phyloP scores from a whole-genome alignment of 1,140 invertebrate species.

The Trachymyrmex septentrionalis region DNA sequence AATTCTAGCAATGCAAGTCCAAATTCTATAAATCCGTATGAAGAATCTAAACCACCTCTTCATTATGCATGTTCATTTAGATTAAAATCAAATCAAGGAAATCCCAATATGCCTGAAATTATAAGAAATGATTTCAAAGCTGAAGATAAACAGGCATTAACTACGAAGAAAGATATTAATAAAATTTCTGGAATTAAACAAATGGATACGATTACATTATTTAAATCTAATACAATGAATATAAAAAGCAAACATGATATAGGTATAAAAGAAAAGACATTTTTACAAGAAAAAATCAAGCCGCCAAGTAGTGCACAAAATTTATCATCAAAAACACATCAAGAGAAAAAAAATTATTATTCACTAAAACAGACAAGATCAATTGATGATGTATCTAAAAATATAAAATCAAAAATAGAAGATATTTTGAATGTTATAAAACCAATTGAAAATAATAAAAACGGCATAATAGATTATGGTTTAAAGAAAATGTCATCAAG shows the following conservation, averaged over 20 bases:
- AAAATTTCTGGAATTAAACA: not conserved
- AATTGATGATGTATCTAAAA: not conserved
- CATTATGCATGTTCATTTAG: not conserved
- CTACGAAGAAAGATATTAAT: not conserved
- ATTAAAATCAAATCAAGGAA: constrained; percentile 21
- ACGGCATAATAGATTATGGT: constrained; percentile 75
- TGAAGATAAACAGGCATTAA: not conserved
- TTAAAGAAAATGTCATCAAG: constrained; percentile 67
- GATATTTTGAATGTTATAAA: constrained; percentile 62
- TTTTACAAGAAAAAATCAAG: not conserved
- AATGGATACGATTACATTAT: constrained; percentile 4
- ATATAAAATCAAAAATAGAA: constrained; percentile 31
- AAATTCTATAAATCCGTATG: not conserved
- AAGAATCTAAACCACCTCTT: constrained; percentile 1
- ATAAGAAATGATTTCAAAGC: not conserved
- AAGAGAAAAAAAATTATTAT: not conserved
- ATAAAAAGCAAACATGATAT: not conserved
- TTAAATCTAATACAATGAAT: not conserved
- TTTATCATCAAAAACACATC: not conserved
- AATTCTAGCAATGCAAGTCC: not conserved
- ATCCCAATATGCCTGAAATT: not conserved
- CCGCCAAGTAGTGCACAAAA: not conserved
- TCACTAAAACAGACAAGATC: not conserved
- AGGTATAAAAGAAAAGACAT: not conserved
- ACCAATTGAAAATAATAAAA: constrained; percentile 75